Evolutionary conservation across 2,888 invertebrate genomes (phyloP), one percentile per base, ranked within the genome.

Genomic region (Fragum fragum): DNA sequence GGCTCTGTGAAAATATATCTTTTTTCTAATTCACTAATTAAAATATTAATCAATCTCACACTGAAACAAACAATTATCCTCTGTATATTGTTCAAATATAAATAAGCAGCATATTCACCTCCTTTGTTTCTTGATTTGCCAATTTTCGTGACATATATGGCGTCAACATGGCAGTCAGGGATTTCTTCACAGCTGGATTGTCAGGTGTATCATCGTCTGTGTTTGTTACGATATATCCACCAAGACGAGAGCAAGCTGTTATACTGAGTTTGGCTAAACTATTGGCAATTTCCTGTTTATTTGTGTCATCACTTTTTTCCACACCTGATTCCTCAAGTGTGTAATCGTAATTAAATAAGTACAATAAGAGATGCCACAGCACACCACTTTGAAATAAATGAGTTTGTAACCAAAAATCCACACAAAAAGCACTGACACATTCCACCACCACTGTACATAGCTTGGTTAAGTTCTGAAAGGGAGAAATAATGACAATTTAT

Each of bases 331-430:
- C 99, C 78, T 99, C 97, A 88, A 99, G 95, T 5, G 99, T 99
- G 95, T 97, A 99, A 95, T 99, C 99, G 94, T 99, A 99, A 82
- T 97, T 97, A 94, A 99, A 98, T 94, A 98, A 96, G 90, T 97
- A 97, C 0, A 97, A 96, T 53, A 99, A 95, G 72, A 99, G 95
- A 91, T 98, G 98, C 97, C 98, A 99, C 3, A 99, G 94, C 0
- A 97, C 97, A 11, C 99, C 99, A 0, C 94, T 91, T 82, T 94
- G 93, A 80, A 92, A 93, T 57, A 94, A 97, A 81, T 93, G 91
- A 11, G 94, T 94, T 94, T 99, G 99, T 32, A 99, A 96, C 87
- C 97, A 96, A 70, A 97, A 96, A 93, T 98, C 98, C n/a, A 96
- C 96, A 0, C 98, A 96, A 84, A 99, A 95, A 16, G 98, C 97